Percentiles rank a stretch among this genome's conserved stretches.
Conservation (phyloP, 2,113 vertebrate genomes). For the Neomonachus schauinslandi region DNA sequence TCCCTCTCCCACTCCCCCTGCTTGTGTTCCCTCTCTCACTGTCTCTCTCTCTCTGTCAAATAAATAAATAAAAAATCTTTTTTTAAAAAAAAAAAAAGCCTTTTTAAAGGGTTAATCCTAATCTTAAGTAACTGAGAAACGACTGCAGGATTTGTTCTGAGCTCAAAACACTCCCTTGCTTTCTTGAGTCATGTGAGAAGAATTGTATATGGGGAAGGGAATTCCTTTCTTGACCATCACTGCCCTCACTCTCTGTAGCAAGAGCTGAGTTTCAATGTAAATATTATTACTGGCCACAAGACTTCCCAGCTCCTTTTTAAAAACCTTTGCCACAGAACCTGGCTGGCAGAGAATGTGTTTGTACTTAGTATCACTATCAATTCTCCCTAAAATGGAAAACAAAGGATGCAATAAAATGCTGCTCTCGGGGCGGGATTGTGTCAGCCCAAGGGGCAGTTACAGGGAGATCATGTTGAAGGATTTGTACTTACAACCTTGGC, state of each 20-base stretch:
- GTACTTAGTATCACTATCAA: constrained; percentile 23
- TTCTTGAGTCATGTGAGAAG: neutral
- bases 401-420: constrained; percentile 27
- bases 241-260: constrained; percentile 34
- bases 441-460: neutral
- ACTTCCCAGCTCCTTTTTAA: neutral
- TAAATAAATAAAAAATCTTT: no score
- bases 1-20: no score
- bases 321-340: neutral
- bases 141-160: neutral
- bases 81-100: neutral
- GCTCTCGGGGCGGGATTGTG: neutral
- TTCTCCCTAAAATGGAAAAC: constrained; percentile 66
- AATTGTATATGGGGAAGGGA: neutral
- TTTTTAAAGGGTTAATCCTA: neutral
- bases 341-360: constrained; percentile 63
- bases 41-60: no score
- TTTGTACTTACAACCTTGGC: constrained; percentile 56
- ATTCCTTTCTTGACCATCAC: constrained; percentile 47
- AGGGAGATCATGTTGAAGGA: constrained; percentile 54
- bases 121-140: neutral
- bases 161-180: neutral
- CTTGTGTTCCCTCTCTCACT: no score
- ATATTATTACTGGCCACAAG: constrained; percentile 69
- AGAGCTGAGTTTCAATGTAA: constrained; percentile 61